These are phyloP conservation scores for Microctenopoma lineatum DNA, from an alignment of 2,797 vertebrate genomes.

Conservation along the genomic window DNA sequence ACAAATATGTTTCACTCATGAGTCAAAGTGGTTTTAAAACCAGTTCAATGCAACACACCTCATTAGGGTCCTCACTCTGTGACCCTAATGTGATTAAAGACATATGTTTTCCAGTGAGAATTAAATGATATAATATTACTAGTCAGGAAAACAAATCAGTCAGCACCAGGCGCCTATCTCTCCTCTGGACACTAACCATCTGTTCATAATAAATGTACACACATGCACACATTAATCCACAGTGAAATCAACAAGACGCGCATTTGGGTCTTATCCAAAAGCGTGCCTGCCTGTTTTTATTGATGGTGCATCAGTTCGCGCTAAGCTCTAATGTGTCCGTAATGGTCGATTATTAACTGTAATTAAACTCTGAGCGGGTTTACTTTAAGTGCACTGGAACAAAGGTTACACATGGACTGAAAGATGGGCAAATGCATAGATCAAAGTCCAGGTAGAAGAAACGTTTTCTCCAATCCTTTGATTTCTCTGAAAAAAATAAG, in stretches of 20 bases:
- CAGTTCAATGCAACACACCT: background rate
- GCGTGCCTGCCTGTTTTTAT: slow-evolving; percentile 41
- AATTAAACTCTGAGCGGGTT: slow-evolving; percentile 47
- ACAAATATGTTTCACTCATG: slow-evolving; percentile 14
- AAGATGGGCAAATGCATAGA: slow-evolving; percentile 1
- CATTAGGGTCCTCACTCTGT: background rate
- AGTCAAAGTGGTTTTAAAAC: background rate
- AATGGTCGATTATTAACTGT: slow-evolving; percentile 67
- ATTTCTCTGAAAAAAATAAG: background rate
- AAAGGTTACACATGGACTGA: slow-evolving; percentile 29
- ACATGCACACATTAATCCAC: slow-evolving; percentile 7
- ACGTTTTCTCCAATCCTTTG: background rate
- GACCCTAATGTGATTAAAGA: background rate
- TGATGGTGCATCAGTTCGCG: slow-evolving; percentile 53
- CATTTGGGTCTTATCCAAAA: slow-evolving; percentile 44
- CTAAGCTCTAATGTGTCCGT: slow-evolving; percentile 57
- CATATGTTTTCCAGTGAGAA: slow-evolving; percentile 16
- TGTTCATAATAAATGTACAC: slow-evolving; percentile 39
- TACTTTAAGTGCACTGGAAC: slow-evolving; percentile 29
- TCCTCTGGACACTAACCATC: slow-evolving; percentile 51
- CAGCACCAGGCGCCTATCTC: slow-evolving; percentile 35
- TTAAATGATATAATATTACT: slow-evolving; percentile 15
- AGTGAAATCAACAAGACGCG: slow-evolving; percentile 37
- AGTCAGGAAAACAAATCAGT: slow-evolving; percentile 44
- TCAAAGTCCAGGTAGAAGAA: slow-evolving; percentile 31